These are phyloP conservation scores for Aporophyla nigra DNA, from an alignment of 2,888 invertebrate genomes.

Conservation along the genomic window DNA sequence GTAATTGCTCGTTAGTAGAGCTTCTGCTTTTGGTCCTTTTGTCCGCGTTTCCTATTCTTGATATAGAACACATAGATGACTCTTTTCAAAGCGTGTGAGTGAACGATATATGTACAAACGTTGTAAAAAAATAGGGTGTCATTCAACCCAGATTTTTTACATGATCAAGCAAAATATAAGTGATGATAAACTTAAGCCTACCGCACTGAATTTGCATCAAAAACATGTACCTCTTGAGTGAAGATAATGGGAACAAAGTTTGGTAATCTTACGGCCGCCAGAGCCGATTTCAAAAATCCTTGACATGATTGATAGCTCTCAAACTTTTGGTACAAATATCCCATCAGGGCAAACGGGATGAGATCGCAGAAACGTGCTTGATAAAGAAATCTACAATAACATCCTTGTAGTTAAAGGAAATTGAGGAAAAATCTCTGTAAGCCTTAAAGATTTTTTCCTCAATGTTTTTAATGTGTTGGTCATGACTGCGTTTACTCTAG, in stretches of 20 bases:
- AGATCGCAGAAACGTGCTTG: constrained; percentile 51
- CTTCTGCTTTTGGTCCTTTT: background rate
- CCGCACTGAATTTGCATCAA: constrained; percentile 48
- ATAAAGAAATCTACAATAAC: constrained; percentile 48
- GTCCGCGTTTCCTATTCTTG: background rate
- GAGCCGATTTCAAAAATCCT: constrained; percentile 63
- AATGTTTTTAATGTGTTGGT: constrained; percentile 14
- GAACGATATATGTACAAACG: background rate
- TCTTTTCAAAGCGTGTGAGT: background rate
- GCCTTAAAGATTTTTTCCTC: background rate
- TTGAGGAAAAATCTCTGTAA: constrained; percentile 29
- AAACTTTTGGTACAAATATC: constrained; percentile 59
- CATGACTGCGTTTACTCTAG: background rate
- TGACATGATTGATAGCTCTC: constrained; percentile 65
- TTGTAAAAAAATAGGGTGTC: background rate
- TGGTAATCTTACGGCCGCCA: constrained; percentile 59
- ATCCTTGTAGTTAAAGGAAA: constrained; percentile 23
- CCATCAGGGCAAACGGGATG: constrained; percentile 52
- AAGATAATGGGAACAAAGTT: constrained; percentile 65
- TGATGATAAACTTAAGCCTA: constrained; percentile 25
- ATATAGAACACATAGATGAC: background rate
- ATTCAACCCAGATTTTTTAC: constrained; percentile 1
- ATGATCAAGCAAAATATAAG: constrained; percentile 18
- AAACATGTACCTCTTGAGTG: constrained; percentile 54
- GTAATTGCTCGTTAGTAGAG: constrained; percentile 9